Percentiles rank a stretch among this genome's conserved stretches.
These are phyloP conservation scores for Craterocephalus amniculus DNA, from an alignment of 2,797 vertebrate genomes.

Conservation along the genomic window DNA sequence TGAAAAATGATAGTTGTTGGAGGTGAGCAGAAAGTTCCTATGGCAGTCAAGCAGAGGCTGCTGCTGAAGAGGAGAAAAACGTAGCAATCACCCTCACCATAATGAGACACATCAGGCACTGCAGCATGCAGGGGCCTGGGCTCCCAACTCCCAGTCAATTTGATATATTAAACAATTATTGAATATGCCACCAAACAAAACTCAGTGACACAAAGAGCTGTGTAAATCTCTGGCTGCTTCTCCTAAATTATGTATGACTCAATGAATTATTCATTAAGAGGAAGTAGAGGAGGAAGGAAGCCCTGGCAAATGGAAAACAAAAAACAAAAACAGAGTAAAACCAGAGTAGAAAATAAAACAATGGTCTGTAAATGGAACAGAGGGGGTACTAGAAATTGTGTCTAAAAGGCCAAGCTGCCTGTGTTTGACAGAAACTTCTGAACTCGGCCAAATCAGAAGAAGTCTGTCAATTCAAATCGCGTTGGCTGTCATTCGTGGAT, in stretches of 20 bases:
- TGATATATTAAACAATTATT: constrained; percentile 86
- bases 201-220: constrained; percentile 77
- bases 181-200: constrained; percentile 85
- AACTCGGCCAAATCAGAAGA: constrained; percentile 68
- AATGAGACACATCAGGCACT: constrained; percentile 58
- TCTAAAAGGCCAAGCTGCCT: constrained; percentile 34
- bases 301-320: constrained; percentile 27
- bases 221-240: constrained; percentile 79
- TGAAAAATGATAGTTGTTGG: constrained; percentile 56
- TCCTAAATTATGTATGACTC: constrained; percentile 79
- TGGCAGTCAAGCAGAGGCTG: constrained; percentile 36
- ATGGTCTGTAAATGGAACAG: constrained; percentile 53
- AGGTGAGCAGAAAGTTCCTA: constrained; percentile 44
- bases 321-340: constrained; percentile 15
- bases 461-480: constrained; percentile 69
- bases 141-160: constrained; percentile 76
- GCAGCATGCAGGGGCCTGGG: constrained; percentile 30
- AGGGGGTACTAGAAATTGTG: constrained; percentile 54
- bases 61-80: constrained; percentile 32
- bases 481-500: constrained; percentile 71
- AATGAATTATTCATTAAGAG: constrained; percentile 79
- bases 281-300: constrained; percentile 59
- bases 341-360: constrained; percentile 63
- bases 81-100: constrained; percentile 40
- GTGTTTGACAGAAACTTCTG: constrained; percentile 48